Conservation (phyloP, 64 coral and sea anemone genomes). For the Hydrozoanthus tunicans region DNA sequence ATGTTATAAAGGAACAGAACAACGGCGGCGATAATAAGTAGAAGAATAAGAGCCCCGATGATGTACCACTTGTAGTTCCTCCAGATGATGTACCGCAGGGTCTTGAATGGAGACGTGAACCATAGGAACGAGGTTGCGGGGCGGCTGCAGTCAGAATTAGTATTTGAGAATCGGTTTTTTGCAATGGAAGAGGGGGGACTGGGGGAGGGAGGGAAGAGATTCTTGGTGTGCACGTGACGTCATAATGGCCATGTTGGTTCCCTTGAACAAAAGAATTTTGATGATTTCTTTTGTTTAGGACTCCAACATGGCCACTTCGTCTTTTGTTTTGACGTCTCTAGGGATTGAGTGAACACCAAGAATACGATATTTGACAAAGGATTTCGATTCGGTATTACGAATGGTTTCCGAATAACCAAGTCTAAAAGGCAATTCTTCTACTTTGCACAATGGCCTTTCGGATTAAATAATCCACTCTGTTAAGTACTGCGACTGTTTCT, state of each 20-base stretch:
- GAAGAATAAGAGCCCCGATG: slow-evolving; percentile 24
- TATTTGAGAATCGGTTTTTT: background rate
- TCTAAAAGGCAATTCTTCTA: too few relatives aligned
- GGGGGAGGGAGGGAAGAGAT: background rate
- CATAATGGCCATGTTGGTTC: background rate
- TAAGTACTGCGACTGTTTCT: too few relatives aligned
- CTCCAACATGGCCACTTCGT: too few relatives aligned
- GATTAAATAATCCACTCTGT: too few relatives aligned
- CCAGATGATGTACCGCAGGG: slow-evolving; percentile 59
- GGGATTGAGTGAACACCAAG: too few relatives aligned
- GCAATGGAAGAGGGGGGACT: background rate
- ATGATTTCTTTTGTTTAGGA: too few relatives aligned
- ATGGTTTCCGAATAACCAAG: too few relatives aligned
- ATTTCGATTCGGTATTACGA: too few relatives aligned
- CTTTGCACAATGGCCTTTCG: too few relatives aligned
- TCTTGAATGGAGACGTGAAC: slow-evolving; percentile 61
- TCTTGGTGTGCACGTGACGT: background rate
- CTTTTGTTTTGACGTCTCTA: too few relatives aligned
- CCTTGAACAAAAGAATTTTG: background rate
- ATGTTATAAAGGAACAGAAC: slow-evolving; percentile 48
- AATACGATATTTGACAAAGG: too few relatives aligned
- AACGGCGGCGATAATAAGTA: slow-evolving; percentile 34
- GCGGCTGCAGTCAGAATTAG: background rate
- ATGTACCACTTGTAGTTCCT: slow-evolving; percentile 66
- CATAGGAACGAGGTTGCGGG: slow-evolving; percentile 61